Evolutionary conservation across 2,888 invertebrate species (phyloP).

Genomic region (Lutraria lutraria): DNA sequence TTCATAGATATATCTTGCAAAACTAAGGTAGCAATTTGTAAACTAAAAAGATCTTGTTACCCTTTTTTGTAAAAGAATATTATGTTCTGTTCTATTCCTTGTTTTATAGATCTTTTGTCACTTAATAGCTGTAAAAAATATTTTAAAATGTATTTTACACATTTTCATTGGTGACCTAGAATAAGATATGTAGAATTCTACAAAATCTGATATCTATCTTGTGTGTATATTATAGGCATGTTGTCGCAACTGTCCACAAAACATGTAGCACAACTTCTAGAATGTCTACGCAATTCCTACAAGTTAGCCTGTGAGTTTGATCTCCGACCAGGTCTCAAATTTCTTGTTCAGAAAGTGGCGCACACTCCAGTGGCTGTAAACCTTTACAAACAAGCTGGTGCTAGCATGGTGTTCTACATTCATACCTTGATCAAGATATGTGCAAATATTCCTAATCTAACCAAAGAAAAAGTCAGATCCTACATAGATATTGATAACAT

Average conservation of each 20-base stretch:
- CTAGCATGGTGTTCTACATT: conserved; percentile 94
- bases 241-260: conserved; percentile 81
- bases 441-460: conserved; percentile 86
- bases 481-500: conserved; percentile 44
- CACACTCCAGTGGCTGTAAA: conserved; percentile 86
- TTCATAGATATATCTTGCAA: too few relatives aligned
- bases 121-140: too few relatives aligned
- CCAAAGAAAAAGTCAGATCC: conserved; percentile 66
- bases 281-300: conserved; percentile 92
- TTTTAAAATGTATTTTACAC: too few relatives aligned
- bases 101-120: too few relatives aligned
- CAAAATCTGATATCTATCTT: too few relatives aligned
- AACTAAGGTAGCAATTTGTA: too few relatives aligned
- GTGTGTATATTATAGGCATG: conserved; percentile 79
- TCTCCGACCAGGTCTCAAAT: conserved; percentile 95
- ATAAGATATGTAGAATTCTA: too few relatives aligned
- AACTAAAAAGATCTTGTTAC: too few relatives aligned
- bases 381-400: conserved; percentile 92
- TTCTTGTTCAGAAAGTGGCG: conserved; percentile 93
- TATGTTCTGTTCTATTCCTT: too few relatives aligned
- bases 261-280: conserved; percentile 80
- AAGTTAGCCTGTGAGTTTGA: conserved; percentile 95
- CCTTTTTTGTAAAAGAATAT: too few relatives aligned
- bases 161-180: too few relatives aligned
- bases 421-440: conserved; percentile 95